Conservation (phyloP, 2,888 invertebrate genomes). For the Dichetophora obliterata region DNA sequence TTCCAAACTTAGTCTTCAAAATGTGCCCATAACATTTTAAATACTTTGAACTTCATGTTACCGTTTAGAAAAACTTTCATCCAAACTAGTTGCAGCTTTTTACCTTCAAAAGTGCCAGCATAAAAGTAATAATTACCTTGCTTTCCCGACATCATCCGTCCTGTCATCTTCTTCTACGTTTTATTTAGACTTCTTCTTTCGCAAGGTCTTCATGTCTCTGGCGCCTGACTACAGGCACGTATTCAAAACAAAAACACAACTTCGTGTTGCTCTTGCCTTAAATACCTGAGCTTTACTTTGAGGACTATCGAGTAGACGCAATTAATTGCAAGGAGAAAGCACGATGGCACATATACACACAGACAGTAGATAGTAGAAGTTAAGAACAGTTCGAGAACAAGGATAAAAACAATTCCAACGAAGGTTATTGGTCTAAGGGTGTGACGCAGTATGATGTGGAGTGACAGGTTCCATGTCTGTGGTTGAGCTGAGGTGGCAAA, state of each 20-base stretch:
- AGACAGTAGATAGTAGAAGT: neutral
- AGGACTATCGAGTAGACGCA: no score
- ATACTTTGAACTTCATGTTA: no score
- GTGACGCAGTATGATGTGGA: no score
- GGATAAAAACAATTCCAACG: neutral
- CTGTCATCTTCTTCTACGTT: neutral
- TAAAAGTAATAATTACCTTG: conserved; percentile 22
- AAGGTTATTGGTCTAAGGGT: no score
- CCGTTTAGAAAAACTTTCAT: no score
- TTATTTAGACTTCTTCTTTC: neutral
- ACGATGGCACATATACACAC: neutral
- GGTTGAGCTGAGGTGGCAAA: neutral
- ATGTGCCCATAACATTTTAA: no score
- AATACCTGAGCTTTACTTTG: no score
- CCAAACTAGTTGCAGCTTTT: neutral
- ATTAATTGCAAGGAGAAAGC: neutral
- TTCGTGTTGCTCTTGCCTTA: neutral
- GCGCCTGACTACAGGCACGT: neutral
- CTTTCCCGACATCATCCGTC: neutral
- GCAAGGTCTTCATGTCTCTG: neutral
- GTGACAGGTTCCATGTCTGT: no score
- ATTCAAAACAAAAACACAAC: neutral
- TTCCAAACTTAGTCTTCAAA: no score
- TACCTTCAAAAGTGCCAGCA: neutral
- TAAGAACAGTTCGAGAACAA: conserved; percentile 1